Base-by-base conservation (phyloP, 2,888 invertebrate species). In the Sthenelais limicola region DNA sequence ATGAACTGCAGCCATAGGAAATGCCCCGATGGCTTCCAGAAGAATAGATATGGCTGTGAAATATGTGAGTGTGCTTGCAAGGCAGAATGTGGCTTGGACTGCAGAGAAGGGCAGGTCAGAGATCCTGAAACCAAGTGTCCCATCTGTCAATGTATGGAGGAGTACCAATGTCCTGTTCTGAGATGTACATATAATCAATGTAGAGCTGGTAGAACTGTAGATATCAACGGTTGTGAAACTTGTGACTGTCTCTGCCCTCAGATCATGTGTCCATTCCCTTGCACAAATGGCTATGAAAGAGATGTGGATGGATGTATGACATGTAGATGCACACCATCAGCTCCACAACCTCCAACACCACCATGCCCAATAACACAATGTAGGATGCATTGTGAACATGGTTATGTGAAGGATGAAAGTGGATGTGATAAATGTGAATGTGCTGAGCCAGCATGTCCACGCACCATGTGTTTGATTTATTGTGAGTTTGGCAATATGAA, bases 401-500 rank as follows among this genome's bases (percentile, higher is more conserved):
- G 52, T 4, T 52, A 28, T 3, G 24, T 28, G 52, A 52, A 7
- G 21, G 26, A 2, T 3, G 1, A 3, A 3, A 30, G 30, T 3
- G 52, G 52, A 52, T 52, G 52, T n/a, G 3, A 52, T 4, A n/a
- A 15, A 3, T 52, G 52, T 52, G 24, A 26, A 30, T 52, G 52
- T 15, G 12, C 3, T 2, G 26, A 52, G 52, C 24, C 52, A 3
- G 15, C 24, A 26, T 4, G 43, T 43, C 9, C 43, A 43, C 43
- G 9, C 43, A 18, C 26, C 3, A 52, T 30, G 30, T 52, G 52
- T 15, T 12, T 15, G 2, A 3, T 33, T 35, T 54, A 26, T 30
- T 68, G 74, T 54, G 56, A 72, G 26, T 18, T 58, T 30, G 74
- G 74, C 5, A 68, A 56, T 32, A 56, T 72, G 30, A 73, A 58